Evolutionary conservation across 2,888 invertebrate genomes (phyloP), one percentile per base, ranked within the genome.

Genomic region (Stenchaetothrips biformis): DNA sequence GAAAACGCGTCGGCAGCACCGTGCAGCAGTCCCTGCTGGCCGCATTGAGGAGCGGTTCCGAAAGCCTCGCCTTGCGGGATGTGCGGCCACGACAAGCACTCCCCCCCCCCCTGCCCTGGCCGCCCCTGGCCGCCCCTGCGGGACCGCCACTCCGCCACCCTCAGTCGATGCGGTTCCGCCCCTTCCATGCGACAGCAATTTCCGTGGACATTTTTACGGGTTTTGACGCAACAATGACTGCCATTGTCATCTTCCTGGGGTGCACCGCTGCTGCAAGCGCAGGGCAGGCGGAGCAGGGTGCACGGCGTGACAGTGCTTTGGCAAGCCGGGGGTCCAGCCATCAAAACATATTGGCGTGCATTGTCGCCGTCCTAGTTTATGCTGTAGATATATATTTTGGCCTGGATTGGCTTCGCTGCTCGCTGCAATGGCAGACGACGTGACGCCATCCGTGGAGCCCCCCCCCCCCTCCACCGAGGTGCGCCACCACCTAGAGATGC

Each of bases 211-310:
- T 74, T 74, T 37, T 74, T 74, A 74, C 67, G 67, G 67, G 21
- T 74, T 74, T 74, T 74, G 67, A 74, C 25, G 25, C 67, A 74
- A 74, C 67, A 74, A 74, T 74, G 67, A 74, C 67, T 74, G 18
- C 59, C 18, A 25, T 74, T 74, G 67, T 59, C 59, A 59, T 18
- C 37, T 9, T 16, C 13, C 13, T 18, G 59, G 53, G 53, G 53
- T 9, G 53, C 9, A 16, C 16, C 13, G 53, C 13, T 9, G 53
- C 59, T 18, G 59, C 18, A 59, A 59, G 59, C 9, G 59, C 37
- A 37, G 2, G 37, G 37, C 37, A 53, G 53, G 18, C 53, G 18
- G 4, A 7, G 18, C 13, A 53, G 53, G 53, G 53, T 53, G 53
- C 53, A 59, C 16, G 59, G 59, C 16, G 59, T 59, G 59, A 16